Evolutionary conservation across 1,140 invertebrate genomes (phyloP).

Genomic region (Diorhabda elongata): DNA sequence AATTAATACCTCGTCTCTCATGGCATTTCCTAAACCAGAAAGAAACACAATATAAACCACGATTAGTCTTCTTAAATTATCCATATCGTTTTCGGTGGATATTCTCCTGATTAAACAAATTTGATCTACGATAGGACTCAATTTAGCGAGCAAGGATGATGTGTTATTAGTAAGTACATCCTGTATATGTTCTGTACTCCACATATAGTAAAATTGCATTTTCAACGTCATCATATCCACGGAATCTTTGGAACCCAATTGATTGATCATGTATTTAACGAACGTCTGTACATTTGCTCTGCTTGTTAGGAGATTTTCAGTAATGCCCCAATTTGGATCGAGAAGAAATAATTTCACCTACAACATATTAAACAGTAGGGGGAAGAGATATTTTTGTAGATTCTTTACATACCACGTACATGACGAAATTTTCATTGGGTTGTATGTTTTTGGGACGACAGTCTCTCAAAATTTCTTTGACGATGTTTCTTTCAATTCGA

Average conservation of each 20-base stretch:
- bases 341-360: slow-evolving; percentile 50
- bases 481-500: slow-evolving; percentile 44
- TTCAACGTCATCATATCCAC: slow-evolving; percentile 53
- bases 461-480: slow-evolving; percentile 49
- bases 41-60: slow-evolving; percentile 58
- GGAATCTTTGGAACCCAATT: slow-evolving; percentile 41
- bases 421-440: slow-evolving; percentile 37
- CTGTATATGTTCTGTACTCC: slow-evolving; percentile 59
- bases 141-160: slow-evolving; percentile 49
- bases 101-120: slow-evolving; percentile 52
- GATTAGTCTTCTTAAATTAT: slow-evolving; percentile 60
- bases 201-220: slow-evolving; percentile 68
- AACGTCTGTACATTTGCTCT: slow-evolving; percentile 50
- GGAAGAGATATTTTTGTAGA: background rate
- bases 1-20: slow-evolving; percentile 53
- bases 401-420: slow-evolving; percentile 41
- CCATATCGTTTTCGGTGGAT: slow-evolving; percentile 48
- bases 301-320: slow-evolving; percentile 47
- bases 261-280: slow-evolving; percentile 47
- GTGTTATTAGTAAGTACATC: slow-evolving; percentile 53
- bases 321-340: slow-evolving; percentile 52
- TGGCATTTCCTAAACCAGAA: slow-evolving; percentile 62
- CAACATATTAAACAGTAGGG: slow-evolving; percentile 3
- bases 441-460: slow-evolving; percentile 31
- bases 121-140: slow-evolving; percentile 53